Base-by-base conservation (phyloP, 2,888 invertebrate species). In the Archaeoteleia sp. region DNA sequence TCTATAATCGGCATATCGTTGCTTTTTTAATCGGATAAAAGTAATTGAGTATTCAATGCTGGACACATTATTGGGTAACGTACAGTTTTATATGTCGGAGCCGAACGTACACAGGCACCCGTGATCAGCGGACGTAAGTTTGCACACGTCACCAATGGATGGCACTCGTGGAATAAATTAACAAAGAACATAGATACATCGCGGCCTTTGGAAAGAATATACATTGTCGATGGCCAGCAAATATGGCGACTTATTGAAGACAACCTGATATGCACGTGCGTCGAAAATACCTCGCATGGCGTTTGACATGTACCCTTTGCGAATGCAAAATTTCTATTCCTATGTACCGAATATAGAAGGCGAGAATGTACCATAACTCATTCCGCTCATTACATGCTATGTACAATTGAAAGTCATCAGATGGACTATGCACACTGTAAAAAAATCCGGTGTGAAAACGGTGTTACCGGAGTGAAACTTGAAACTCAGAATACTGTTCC, bases 281-380 rank as follows among this genome's bases (percentile, higher is more conserved):
- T 14, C 58, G 15, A 58, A 48, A 48, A 58, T 46, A 42, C 29
- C 9, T 25, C 42, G 43, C 39, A 39, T 34, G 34, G 42, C 20
- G 39, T 45, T 55, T 37, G 13, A 29, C 30, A 45, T 14, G 39
- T 35, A 39, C 43, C 29, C 23, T 42, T 49, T 35, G 29, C n/a
- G 58, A 58, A 49, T 61, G 72, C 66, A 67, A 73, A 73, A 72
- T 72, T 74, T 70, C 63, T 71, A 70, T 71, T 65, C 49, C 46
- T 32, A 39, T 32, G 17, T 32, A 40, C 48, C 10, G 14, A 57
- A 25, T 42, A 37, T 37, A 48, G 63, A 54, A 46, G 67, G 58
- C 51, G 40, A 46, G 35, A 10, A 54, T 43, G 40, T 35, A 43
- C 20, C 9, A 14, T n/a, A 29, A 57, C 25, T 12, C 10, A 46